Evolutionary conservation across 1,140 invertebrate genomes (phyloP).

Genomic region (Caenorhabditis elegans): WBcel235 BX284606.5:11499001-11499500

Average conservation of each 20-base stretch:
- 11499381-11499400: slow-evolving; percentile 26
- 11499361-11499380: slow-evolving; percentile 38
- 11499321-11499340: not conserved
- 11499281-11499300: not conserved
- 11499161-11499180: not conserved
- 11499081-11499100: slow-evolving; percentile 27
- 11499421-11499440: not conserved
- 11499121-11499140: slow-evolving; percentile 16
- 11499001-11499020: not conserved
- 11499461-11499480: not conserved
- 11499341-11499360: not conserved
- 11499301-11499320: not conserved
- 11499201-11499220: slow-evolving; percentile 36
- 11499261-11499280: slow-evolving; percentile 39
- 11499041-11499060: not conserved
- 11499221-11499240: slow-evolving; percentile 40
- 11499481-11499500: not conserved
- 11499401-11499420: slow-evolving; percentile 4
- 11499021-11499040: not conserved
- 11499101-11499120: slow-evolving; percentile 21
- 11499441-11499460: slow-evolving; percentile 35
- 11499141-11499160: not conserved
- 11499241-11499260: slow-evolving; percentile 32
- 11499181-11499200: not conserved
- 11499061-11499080: not conserved